Evolutionary conservation across 2,888 invertebrate species (phyloP).

Genomic region (Clivina fossor): DNA sequence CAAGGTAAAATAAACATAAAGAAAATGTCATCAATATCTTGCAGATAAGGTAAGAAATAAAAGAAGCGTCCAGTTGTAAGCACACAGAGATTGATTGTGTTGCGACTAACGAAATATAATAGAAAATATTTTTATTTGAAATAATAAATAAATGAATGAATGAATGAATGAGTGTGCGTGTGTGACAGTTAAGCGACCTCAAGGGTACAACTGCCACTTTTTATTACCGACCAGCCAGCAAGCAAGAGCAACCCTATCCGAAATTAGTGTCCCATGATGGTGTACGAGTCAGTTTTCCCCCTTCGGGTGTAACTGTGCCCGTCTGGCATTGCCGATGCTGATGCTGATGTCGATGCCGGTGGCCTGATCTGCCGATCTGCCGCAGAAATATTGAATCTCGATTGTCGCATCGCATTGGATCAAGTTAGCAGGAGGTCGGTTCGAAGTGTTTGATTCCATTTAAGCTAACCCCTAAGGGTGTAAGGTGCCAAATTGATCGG

Average conservation of each 20-base stretch:
- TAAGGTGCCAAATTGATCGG: slow-evolving; percentile 19
- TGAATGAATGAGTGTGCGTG: slow-evolving; percentile 43
- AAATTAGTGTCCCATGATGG: slow-evolving; percentile 22
- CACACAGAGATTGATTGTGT: no score
- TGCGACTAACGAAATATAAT: no score
- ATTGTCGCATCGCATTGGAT: slow-evolving; percentile 9
- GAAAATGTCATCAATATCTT: no score
- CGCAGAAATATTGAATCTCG: slow-evolving; percentile 18
- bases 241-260: slow-evolving; percentile 16
- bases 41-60: no score
- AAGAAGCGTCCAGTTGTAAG: no score
- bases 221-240: slow-evolving; percentile 48
- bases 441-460: slow-evolving; percentile 10
- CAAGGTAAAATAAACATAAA: no score
- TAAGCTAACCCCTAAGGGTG: slow-evolving; percentile 15
- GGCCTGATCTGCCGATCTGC: slow-evolving; percentile 1
- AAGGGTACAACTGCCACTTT: slow-evolving; percentile 50
- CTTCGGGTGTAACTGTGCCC: neutral
- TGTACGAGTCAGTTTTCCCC: slow-evolving; percentile 5
- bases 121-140: no score
- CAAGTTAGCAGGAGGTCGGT: neutral
- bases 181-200: slow-evolving; percentile 48
- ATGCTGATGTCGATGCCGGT: neutral
- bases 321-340: neutral
- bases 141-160: no score